phyloP scores from a whole-genome alignment of 2,797 vertebrate species.

The Oryzias sinensis region DNA sequence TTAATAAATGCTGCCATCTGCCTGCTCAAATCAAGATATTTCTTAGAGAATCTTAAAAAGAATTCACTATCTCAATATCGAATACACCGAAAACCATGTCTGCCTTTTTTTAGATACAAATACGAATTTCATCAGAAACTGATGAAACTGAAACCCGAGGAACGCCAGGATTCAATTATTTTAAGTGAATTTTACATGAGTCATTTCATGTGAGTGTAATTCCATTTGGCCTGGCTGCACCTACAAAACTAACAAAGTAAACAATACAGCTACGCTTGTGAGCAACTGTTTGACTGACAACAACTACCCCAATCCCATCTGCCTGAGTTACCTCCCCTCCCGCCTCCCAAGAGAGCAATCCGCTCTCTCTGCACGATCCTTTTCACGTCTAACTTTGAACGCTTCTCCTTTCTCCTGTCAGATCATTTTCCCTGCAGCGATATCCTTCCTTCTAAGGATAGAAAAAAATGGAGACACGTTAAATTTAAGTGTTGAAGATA shows the following conservation, averaged over 20 bases:
- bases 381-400: conserved; percentile 27
- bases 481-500: too few relatives aligned
- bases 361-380: conserved; percentile 46
- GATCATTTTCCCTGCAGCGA: conserved; percentile 2
- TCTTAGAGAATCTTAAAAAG: not conserved
- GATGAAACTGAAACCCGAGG: conserved; percentile 3
- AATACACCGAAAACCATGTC: too few relatives aligned
- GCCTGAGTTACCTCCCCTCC: conserved; percentile 33
- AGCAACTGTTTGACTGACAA: conserved; percentile 31
- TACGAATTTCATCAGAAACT: not conserved
- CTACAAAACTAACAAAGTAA: conserved; percentile 34
- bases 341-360: conserved; percentile 62
- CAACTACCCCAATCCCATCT: conserved; percentile 56
- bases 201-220: conserved; percentile 16
- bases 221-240: conserved; percentile 23
- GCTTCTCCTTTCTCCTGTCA: not conserved
- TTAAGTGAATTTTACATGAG: conserved; percentile 21
- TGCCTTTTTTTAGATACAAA: not conserved
- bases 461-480: too few relatives aligned
- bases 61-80: not conserved
- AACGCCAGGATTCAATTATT: conserved; percentile 28
- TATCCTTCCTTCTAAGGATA: too few relatives aligned
- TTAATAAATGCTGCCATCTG: too few relatives aligned
- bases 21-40: too few relatives aligned
- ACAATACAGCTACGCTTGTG: conserved; percentile 31